Conservation (phyloP, 2,113 vertebrate species). For the Cacatua alba region DNA sequence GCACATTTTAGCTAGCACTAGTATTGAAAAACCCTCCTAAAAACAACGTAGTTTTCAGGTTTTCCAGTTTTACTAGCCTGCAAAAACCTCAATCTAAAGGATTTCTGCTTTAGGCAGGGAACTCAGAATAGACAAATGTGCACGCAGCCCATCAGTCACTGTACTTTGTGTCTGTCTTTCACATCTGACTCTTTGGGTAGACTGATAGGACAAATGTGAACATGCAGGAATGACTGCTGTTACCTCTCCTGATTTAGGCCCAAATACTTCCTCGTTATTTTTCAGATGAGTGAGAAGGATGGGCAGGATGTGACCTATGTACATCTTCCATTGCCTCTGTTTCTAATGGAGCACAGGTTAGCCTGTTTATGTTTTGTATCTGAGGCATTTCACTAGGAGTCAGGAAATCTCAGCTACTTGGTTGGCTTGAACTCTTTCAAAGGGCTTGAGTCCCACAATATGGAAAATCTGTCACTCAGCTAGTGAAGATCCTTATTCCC, state of each 20-base stretch:
- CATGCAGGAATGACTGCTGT: neutral
- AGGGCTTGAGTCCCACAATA: neutral
- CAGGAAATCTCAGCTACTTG: neutral
- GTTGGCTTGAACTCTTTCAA: neutral
- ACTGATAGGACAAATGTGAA: neutral
- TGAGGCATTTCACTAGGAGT: neutral
- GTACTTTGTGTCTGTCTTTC: neutral
- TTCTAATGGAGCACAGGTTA: neutral
- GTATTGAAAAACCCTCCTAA: neutral
- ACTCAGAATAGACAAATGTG: neutral
- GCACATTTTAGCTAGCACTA: neutral
- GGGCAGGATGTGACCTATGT: neutral
- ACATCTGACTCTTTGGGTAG: neutral
- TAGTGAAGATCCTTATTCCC: neutral
- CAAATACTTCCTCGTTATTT: neutral
- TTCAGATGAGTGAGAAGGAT: neutral
- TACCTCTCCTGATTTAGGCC: neutral
- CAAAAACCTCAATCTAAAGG: neutral
- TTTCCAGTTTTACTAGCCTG: neutral
- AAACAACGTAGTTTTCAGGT: neutral
- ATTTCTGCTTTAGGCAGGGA: neutral
- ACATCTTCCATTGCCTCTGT: neutral
- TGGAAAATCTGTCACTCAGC: neutral
- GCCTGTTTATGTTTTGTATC: neutral
- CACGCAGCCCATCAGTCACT: neutral